Percentiles rank a stretch among this genome's conserved stretches.
Conservation (phyloP, 92 coral and sea anemone species). For the Paramuricea clavata region DNA sequence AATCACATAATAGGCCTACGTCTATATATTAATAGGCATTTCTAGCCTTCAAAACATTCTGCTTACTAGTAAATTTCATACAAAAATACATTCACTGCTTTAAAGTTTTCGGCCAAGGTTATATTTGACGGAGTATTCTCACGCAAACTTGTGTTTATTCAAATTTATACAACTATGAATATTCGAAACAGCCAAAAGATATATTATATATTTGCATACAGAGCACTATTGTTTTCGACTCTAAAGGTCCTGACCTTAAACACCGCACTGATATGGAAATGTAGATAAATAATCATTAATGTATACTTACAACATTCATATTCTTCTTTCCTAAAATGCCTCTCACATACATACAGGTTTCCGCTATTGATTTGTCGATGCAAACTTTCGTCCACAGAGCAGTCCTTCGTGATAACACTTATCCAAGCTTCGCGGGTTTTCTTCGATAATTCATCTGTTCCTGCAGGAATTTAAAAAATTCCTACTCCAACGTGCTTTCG, state of each 20-base stretch:
- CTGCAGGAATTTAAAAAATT: background rate
- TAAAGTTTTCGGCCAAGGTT: too few species aligned
- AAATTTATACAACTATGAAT: too few species aligned
- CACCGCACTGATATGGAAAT: background rate
- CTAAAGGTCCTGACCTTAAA: background rate
- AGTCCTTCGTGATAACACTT: constrained; percentile 45
- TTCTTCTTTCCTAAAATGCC: constrained; percentile 53
- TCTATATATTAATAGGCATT: too few species aligned
- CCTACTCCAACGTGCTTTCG: background rate
- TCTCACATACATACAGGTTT: constrained; percentile 45
- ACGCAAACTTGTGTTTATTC: too few species aligned
- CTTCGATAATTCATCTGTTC: background rate
- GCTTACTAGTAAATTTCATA: too few species aligned
- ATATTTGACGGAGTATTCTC: too few species aligned
- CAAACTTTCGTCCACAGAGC: constrained; percentile 50
- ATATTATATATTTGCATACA: too few species aligned
- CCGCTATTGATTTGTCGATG: constrained; percentile 44
- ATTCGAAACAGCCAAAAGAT: too few species aligned
- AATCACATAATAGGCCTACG: too few species aligned
- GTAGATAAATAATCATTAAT: background rate
- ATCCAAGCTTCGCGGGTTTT: constrained; percentile 26
- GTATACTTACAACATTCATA: constrained; percentile 32
- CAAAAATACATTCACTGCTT: too few species aligned
- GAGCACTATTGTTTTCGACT: background rate
- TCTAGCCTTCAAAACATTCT: too few species aligned